Conservation (phyloP, 2,888 invertebrate species). For the Orthosia cruda region DNA sequence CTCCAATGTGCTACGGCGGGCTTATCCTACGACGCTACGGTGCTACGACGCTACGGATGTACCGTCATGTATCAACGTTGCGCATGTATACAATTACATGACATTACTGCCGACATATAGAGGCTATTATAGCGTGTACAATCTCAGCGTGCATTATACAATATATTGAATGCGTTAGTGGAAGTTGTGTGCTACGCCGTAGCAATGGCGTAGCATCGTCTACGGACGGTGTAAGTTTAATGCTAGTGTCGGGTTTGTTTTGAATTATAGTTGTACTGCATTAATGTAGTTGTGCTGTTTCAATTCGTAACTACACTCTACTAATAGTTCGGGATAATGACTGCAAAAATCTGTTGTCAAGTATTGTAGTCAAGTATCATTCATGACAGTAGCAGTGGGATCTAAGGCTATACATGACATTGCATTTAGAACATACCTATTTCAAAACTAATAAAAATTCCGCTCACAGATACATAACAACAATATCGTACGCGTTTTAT, state of each 20-base stretch:
- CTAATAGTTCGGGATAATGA: not conserved
- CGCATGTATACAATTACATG: slow-evolving; percentile 47
- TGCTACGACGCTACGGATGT: slow-evolving; percentile 52
- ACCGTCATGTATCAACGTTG: slow-evolving; percentile 39
- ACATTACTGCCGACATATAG: slow-evolving; percentile 27
- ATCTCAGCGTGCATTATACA: slow-evolving; percentile 30
- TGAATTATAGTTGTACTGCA: slow-evolving; percentile 33
- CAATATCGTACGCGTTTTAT: slow-evolving; percentile 4
- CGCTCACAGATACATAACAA: not conserved
- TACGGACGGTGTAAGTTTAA: slow-evolving; percentile 54
- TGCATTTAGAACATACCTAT: not conserved
- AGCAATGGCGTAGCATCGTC: slow-evolving; percentile 55
- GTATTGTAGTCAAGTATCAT: too few species aligned
- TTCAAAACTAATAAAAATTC: slow-evolving; percentile 6
- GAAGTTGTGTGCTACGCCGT: slow-evolving; percentile 59
- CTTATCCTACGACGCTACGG: slow-evolving; percentile 53
- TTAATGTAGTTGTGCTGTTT: slow-evolving; percentile 12
- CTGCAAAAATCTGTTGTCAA: too few species aligned
- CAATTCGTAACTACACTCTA: not conserved
- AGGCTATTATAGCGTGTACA: slow-evolving; percentile 42
- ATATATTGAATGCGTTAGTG: slow-evolving; percentile 28
- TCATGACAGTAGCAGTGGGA: too few species aligned
- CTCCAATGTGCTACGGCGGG: slow-evolving; percentile 62
- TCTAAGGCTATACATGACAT: not conserved
- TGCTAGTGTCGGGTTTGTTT: slow-evolving; percentile 40